Evolutionary conservation across 2,113 vertebrate species (phyloP), one percentile per base, ranked within the genome.

Genomic region (Notarius lentiginosus): DNA sequence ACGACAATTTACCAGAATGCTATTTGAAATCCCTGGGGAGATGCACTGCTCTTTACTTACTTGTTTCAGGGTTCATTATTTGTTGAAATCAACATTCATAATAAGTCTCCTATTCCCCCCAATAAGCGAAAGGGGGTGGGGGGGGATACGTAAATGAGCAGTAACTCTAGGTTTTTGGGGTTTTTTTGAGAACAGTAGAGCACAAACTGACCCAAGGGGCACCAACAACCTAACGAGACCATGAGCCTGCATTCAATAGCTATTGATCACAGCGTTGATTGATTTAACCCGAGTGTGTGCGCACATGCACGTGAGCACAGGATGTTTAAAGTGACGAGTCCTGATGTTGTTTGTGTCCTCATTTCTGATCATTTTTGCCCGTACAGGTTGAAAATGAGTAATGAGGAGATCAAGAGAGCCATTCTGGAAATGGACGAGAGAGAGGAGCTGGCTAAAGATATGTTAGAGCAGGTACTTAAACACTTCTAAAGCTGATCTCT

Each of bases 361-460:
- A 66, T 79, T 63, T 79, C 47, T 11, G 49, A 30, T 14, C 8
- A 51, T 55, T 53, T 70, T 4, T 75, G 53, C 0, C 27, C 24
- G 15, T 91, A 90, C 91, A 99, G 98, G 94, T 93, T 99, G 94
- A 99, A 99, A 90, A 95, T 99, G 89, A 97, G 97, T 0, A 99
- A 99, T 0, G 98, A 98, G 79, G 98, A 99, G 94, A 99, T 99
- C 88, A 99, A 99, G 91, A 96, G 97, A 92, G 98, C 98, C 0
- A 99, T 99, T 93, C 92, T 99, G 86, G 97, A 97, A 0, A 99
- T 99, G 98, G 98, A 99, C 0, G 98, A 99, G 83, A 97, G 99
- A 86, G 98, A 99, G 89, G 98, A 99, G 90, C 96, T 99, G 76
- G 97, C 98, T 0, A 99, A 99, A 92, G 98, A 99, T 92, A 99